Conservation (phyloP, 2,113 vertebrate genomes). For the Australoheros scitulus region DNA sequence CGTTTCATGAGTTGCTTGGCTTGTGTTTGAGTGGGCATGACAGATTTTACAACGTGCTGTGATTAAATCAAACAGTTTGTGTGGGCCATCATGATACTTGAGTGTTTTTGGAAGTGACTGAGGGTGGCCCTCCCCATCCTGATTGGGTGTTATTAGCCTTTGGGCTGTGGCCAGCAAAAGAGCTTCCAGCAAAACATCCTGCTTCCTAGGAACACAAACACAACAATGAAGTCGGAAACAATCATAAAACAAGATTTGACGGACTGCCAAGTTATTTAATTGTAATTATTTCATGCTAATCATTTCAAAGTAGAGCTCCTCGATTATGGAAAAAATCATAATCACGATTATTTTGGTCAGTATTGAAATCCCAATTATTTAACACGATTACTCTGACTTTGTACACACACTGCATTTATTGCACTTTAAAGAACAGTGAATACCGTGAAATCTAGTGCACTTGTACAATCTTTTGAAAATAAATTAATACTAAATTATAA, state of each 20-base stretch:
- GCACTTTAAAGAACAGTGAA: no score
- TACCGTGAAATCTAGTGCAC: no score
- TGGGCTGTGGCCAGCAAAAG: slow-evolving; percentile 31
- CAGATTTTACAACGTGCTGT: background rate
- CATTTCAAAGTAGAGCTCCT: background rate
- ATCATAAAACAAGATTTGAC: background rate
- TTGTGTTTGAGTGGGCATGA: slow-evolving; percentile 12
- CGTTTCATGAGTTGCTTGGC: background rate
- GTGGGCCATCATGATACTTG: background rate
- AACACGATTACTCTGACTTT: no score
- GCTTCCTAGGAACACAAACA: slow-evolving; percentile 46
- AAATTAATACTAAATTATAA: no score
- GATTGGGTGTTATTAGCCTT: slow-evolving; percentile 51
- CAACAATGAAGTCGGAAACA: background rate
- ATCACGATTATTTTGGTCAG: no score
- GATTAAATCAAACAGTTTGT: background rate
- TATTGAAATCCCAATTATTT: no score
- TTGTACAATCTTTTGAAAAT: no score
- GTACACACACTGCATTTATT: no score
- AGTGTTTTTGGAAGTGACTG: slow-evolving; percentile 6
- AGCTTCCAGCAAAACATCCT: slow-evolving; percentile 61
- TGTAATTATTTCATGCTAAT: background rate
- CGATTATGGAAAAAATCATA: no score
- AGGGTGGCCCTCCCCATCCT: background rate
- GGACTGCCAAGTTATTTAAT: background rate